Percentiles rank a stretch among this genome's conserved stretches.
phyloP scores from a whole-genome alignment of 2,888 invertebrate genomes.

The Polylopha cassiicola region DNA sequence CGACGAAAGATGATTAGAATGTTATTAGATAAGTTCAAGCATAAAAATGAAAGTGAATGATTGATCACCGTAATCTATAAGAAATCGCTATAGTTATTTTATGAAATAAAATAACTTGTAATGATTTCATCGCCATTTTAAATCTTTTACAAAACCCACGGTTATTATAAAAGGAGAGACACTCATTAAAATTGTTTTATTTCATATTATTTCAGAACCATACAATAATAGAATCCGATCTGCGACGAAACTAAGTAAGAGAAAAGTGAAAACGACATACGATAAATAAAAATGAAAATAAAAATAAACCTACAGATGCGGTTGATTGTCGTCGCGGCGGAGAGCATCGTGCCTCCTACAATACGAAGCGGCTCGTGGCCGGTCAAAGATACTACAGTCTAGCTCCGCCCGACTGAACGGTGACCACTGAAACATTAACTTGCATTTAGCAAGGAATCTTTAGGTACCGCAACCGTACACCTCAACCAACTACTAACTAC shows the following conservation, averaged over 20 bases:
- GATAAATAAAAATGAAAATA: slow-evolving; percentile 50
- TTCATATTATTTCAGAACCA: no score
- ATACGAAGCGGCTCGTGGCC: slow-evolving; percentile 53
- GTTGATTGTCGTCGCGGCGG: slow-evolving; percentile 67
- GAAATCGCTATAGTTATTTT: no score
- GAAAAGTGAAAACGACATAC: slow-evolving; percentile 27
- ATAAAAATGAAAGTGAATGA: no score
- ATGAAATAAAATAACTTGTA: no score
- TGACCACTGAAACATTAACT: slow-evolving; percentile 73
- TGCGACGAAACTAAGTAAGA: not conserved
- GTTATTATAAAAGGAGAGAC: no score
- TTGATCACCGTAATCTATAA: no score
- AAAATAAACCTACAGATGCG: slow-evolving; percentile 69
- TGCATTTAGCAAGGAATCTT: slow-evolving; percentile 52
- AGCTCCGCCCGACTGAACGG: slow-evolving; percentile 69
- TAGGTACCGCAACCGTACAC: slow-evolving; percentile 54
- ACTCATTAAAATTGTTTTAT: no score
- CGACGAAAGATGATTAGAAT: no score
- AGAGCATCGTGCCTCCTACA: slow-evolving; percentile 60
- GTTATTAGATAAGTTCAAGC: no score
- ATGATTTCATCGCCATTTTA: no score
- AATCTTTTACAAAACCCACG: no score
- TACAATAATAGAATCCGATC: not conserved
- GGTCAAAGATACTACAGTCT: slow-evolving; percentile 56
- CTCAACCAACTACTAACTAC: slow-evolving; percentile 44